Base-by-base conservation (phyloP, 2,113 vertebrate genomes). In the Hyperopisus bebe region DNA sequence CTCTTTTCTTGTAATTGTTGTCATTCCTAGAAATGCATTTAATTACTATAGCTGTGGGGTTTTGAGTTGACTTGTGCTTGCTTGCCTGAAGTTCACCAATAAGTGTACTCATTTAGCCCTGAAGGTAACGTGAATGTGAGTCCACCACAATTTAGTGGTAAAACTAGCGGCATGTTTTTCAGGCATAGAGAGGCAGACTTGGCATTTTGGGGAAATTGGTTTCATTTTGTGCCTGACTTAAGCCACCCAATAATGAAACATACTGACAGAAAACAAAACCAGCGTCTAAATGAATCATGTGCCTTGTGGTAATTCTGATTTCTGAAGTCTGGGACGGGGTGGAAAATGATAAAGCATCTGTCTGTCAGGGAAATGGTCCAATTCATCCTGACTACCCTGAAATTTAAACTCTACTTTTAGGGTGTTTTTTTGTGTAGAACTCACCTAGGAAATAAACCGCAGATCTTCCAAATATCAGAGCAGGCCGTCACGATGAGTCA, bases 11-110 rank as follows among this genome's bases (percentile, higher is more conserved):
- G 8, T 42, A 62, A 62, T n/a, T 88, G 24, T 55, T n/a, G 31
- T 80, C 35, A 21, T 88, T 88, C 58, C 58, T 42, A 70, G 87
- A 88, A 88, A 70, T n/a, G 55, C 19, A 1, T 24, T 85, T 85
- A 44, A 85, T 85, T 24, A 46, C 9, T 85, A 85, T 47, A 44
- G 35, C 74, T 39, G 35, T 80, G 74, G 74, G 74, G 74, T 80
- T 80, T 80, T 7, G 35, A 42, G 82, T 85, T 48, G 44, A n/a
- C 87, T n/a, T 70, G 87, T 55, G 6, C 87, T 66, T 42, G 39
- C 87, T 9, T 88, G 53, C 70, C 21, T 27, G 10, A 24, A 42
- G 55, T 44, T 70, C 44, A 77, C 27, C 24, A 66, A 10, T 80
- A 39, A 42, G 19, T 7, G 24, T 66, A 3, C 62, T 5, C 27